Evolutionary conservation across 2,888 invertebrate species (phyloP).

Genomic region (Parnassius glacialis): DNA sequence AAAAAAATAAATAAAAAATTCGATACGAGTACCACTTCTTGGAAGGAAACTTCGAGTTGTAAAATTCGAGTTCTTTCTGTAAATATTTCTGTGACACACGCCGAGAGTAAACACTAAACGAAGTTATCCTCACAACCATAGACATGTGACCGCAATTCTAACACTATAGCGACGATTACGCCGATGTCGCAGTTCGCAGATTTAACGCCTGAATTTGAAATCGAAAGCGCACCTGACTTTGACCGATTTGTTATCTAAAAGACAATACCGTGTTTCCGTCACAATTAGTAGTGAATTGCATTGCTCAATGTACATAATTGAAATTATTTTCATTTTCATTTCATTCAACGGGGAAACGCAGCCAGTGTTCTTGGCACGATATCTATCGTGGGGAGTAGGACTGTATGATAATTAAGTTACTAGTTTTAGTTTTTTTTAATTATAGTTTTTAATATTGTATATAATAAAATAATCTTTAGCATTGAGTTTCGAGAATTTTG

Average conservation of each 20-base stretch:
- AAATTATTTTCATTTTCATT: conserved; percentile 30
- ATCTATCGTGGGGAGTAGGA: too few species aligned
- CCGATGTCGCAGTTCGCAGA: conserved; percentile 23
- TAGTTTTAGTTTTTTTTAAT: too few species aligned
- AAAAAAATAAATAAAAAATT: too few species aligned
- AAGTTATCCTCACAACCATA: conserved; percentile 24
- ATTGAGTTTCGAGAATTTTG: conserved; percentile 16
- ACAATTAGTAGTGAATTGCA: conserved; percentile 35
- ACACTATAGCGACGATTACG: conserved; percentile 1
- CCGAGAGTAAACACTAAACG: conserved; percentile 1
- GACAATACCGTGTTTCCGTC: conserved; percentile 54
- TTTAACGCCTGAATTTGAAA: conserved; percentile 33
- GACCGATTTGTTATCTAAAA: conserved; percentile 68
- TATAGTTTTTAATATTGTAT: too few species aligned
- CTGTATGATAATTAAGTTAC: too few species aligned
- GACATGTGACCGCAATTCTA: conserved; percentile 1
- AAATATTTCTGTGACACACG: neutral
- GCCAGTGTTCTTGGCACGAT: too few species aligned
- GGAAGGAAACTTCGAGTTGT: too few species aligned
- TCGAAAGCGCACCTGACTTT: conserved; percentile 50
- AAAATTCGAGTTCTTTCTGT: neutral
- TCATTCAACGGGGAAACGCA: too few species aligned
- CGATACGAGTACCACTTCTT: too few species aligned
- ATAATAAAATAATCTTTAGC: too few species aligned
- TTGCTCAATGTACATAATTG: conserved; percentile 27